phyloP scores from a whole-genome alignment of 2,797 vertebrate species.

The Pangasius larnaudii region DNA sequence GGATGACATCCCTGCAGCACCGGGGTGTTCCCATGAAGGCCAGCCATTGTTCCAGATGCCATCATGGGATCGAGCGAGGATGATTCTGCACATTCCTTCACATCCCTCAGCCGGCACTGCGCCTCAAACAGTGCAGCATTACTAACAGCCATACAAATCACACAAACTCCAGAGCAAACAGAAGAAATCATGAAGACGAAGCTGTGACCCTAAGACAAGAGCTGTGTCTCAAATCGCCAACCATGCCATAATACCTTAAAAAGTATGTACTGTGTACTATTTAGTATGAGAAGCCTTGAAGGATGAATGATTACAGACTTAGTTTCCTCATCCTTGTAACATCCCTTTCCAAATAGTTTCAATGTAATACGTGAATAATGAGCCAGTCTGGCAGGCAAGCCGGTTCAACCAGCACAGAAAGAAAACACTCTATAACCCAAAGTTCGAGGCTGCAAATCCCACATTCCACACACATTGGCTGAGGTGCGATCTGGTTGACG shows the following conservation, averaged over 20 bases:
- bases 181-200: background rate
- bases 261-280: background rate
- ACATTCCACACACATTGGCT: background rate
- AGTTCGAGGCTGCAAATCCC: background rate
- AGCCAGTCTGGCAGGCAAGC: background rate
- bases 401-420: background rate
- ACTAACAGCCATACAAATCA: background rate
- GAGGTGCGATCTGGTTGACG: constrained; percentile 2
- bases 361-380: background rate
- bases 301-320: background rate
- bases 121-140: background rate
- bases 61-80: constrained; percentile 75
- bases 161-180: background rate
- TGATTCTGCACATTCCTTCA: constrained; percentile 77
- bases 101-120: constrained; percentile 51
- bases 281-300: background rate
- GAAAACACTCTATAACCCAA: background rate
- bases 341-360: background rate
- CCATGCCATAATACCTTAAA: background rate
- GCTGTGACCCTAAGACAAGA: background rate
- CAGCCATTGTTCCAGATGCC: constrained; percentile 72
- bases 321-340: background rate
- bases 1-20: constrained; percentile 40
- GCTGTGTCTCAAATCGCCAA: background rate
- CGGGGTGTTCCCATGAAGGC: constrained; percentile 61